phyloP scores from a whole-genome alignment of 2,888 invertebrate genomes.

The Macrosoma leucophasiata region DNA sequence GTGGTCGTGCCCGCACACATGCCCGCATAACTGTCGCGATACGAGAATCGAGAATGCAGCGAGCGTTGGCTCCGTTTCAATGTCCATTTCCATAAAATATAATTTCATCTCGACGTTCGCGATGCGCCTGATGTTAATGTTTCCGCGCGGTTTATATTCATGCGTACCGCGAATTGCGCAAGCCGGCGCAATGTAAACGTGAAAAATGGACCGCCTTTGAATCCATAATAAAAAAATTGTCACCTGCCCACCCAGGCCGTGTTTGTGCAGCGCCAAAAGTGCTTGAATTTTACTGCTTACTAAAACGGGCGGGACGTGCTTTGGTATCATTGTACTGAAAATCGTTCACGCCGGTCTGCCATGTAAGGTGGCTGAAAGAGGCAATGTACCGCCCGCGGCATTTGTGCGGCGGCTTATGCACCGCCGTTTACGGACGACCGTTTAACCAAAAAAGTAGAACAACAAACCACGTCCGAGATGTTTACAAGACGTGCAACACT shows the following conservation, averaged over 20 bases:
- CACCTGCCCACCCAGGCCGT: slow-evolving; percentile 26
- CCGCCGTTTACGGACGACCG: slow-evolving; percentile 62
- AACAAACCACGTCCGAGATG: slow-evolving; percentile 61
- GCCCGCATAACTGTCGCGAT: slow-evolving; percentile 59
- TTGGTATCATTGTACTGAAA: slow-evolving; percentile 46
- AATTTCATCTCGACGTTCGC: slow-evolving; percentile 51
- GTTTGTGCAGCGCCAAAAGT: slow-evolving; percentile 37
- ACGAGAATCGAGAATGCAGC: slow-evolving; percentile 57
- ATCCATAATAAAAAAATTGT: slow-evolving; percentile 33
- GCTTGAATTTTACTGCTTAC: slow-evolving; percentile 39
- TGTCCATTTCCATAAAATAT: slow-evolving; percentile 68
- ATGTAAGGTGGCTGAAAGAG: slow-evolving; percentile 58
- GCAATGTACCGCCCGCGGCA: slow-evolving; percentile 62
- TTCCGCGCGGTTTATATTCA: slow-evolving; percentile 37
- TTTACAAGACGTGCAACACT: slow-evolving; percentile 70
- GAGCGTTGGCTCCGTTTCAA: slow-evolving; percentile 63
- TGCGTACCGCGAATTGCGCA: slow-evolving; percentile 28
- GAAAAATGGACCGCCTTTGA: slow-evolving; percentile 36
- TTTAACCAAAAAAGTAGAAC: slow-evolving; percentile 74
- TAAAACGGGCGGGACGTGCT: slow-evolving; percentile 40
- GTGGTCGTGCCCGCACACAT: slow-evolving; percentile 48
- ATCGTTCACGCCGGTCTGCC: slow-evolving; percentile 53
- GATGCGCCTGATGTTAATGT: slow-evolving; percentile 50
- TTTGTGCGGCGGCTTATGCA: slow-evolving; percentile 65
- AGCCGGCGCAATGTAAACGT: slow-evolving; percentile 25